Evolutionary conservation across 1,140 invertebrate species (phyloP).

Genomic region (Bombus terrestris): DNA sequence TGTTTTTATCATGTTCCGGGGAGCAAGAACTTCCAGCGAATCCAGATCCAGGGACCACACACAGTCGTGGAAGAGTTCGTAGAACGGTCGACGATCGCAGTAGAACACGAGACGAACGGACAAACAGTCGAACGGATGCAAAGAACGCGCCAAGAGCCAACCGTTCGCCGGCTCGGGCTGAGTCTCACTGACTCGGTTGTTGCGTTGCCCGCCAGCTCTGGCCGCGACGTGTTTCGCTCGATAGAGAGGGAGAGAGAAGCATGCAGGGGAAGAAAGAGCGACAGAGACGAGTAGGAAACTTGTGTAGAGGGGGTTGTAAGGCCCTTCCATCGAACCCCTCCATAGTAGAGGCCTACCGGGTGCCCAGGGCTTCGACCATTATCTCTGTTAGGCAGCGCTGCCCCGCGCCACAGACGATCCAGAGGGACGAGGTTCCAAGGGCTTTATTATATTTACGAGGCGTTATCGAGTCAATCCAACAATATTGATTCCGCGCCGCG

Average conservation of each 20-base stretch:
- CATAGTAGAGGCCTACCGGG: slow-evolving; percentile 30
- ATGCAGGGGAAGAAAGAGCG: slow-evolving; percentile 6
- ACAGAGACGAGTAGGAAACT: neutral
- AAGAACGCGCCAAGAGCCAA: slow-evolving; percentile 47
- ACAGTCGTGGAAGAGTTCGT: slow-evolving; percentile 64
- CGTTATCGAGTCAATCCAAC: slow-evolving; percentile 79
- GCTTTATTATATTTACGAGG: slow-evolving; percentile 81
- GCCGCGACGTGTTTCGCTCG: slow-evolving; percentile 55
- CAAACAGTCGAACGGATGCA: neutral
- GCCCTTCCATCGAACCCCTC: slow-evolving; percentile 58
- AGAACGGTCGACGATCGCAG: slow-evolving; percentile 36
- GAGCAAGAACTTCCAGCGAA: slow-evolving; percentile 1
- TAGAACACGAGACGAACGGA: slow-evolving; percentile 7
- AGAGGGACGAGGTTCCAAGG: slow-evolving; percentile 54
- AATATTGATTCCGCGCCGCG: slow-evolving; percentile 78
- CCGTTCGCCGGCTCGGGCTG: slow-evolving; percentile 74
- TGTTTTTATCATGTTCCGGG: slow-evolving; percentile 31
- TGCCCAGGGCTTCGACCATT: slow-evolving; percentile 70
- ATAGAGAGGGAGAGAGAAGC: slow-evolving; percentile 5
- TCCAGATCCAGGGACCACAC: slow-evolving; percentile 69
- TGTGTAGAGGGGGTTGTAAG: slow-evolving; percentile 21
- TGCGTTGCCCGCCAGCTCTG: slow-evolving; percentile 54
- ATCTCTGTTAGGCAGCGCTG: slow-evolving; percentile 57
- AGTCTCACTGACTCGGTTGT: slow-evolving; percentile 76
- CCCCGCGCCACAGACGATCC: slow-evolving; percentile 19